Conservation (phyloP, 2,888 invertebrate genomes). For the Trachelus iudaicus region DNA sequence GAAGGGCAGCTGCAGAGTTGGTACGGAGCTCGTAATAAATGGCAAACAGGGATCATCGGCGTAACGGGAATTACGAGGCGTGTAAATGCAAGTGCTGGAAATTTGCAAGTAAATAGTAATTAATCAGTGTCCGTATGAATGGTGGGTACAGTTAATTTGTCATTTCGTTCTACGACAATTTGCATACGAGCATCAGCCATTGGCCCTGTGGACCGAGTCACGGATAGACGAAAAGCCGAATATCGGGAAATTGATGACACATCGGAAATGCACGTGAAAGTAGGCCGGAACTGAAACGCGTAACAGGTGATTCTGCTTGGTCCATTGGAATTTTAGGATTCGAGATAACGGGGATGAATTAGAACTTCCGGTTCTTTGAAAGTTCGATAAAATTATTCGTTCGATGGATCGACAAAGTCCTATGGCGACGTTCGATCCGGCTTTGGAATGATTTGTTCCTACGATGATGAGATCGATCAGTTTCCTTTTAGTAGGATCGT, state of each 20-base stretch:
- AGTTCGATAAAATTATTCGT: background rate
- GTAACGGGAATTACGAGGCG: slow-evolving; percentile 36
- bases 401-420: background rate
- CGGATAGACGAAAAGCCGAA: background rate
- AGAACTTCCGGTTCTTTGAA: background rate
- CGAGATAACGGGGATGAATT: background rate
- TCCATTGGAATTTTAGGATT: background rate
- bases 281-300: background rate
- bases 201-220: background rate
- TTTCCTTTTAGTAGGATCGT: background rate
- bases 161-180: slow-evolving; percentile 57
- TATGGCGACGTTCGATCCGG: background rate
- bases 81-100: slow-evolving; percentile 53
- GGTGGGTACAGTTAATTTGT: slow-evolving; percentile 57
- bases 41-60: slow-evolving; percentile 51
- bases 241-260: slow-evolving; percentile 7
- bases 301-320: background rate
- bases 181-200: slow-evolving; percentile 38
- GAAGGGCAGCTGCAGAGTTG: background rate
- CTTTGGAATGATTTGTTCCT: too few species aligned
- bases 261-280: slow-evolving; percentile 1
- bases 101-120: slow-evolving; percentile 65
- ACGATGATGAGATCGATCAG: background rate
- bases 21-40: slow-evolving; percentile 49
- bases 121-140: slow-evolving; percentile 61